Evolutionary conservation across 2,888 invertebrate genomes (phyloP).

Genomic region (Pollenia angustigena): DNA sequence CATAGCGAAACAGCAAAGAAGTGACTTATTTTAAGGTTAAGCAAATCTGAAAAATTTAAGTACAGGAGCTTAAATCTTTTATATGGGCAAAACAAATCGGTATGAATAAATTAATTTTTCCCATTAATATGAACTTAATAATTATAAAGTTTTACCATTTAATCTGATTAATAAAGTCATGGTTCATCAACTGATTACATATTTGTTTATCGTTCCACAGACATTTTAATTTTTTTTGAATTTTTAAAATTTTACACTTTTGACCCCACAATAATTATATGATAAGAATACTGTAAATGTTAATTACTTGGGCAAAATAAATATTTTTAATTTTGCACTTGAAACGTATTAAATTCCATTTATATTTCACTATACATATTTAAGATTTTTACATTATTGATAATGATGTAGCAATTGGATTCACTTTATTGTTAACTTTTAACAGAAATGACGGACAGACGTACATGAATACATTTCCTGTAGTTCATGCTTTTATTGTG

Average conservation of each 20-base stretch:
- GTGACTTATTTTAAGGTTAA: too few species aligned
- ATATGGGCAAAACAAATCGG: too few species aligned
- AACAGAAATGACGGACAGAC: conserved; percentile 30
- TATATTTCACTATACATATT: neutral
- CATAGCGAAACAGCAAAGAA: too few species aligned
- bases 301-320: neutral
- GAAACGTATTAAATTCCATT: neutral
- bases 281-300: neutral
- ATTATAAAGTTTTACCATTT: too few species aligned
- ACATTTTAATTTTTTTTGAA: neutral
- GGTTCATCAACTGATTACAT: too few species aligned
- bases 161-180: too few species aligned
- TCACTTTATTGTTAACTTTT: conserved; percentile 18
- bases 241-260: neutral
- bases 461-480: conserved; percentile 1
- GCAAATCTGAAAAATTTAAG: too few species aligned
- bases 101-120: too few species aligned
- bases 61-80: too few species aligned
- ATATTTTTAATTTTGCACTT: neutral
- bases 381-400: conserved; percentile 2
- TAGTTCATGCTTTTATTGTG: neutral
- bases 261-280: neutral
- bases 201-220: neutral
- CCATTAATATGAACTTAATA: too few species aligned
- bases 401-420: conserved; percentile 34